Conservation (phyloP, 2,113 vertebrate genomes). For the Solenodon paradoxus region DNA sequence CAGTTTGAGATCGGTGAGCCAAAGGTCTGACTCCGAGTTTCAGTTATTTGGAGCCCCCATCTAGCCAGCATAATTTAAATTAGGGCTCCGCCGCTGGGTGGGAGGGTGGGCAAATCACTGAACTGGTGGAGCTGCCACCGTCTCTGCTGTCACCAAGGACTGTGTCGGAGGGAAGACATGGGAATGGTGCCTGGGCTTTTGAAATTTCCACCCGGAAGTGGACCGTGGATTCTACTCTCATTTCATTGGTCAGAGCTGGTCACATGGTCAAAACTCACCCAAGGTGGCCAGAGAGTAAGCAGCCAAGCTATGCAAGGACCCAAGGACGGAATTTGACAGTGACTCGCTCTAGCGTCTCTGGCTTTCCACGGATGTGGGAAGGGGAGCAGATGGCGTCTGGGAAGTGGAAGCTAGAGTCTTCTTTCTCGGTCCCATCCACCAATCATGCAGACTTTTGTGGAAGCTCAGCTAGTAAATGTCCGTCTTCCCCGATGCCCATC, state of each 20-base stretch:
- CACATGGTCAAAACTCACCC: not conserved
- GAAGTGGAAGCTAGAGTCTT: not conserved
- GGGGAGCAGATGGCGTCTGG: not conserved
- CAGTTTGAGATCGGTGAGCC: not conserved
- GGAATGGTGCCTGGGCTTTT: not conserved
- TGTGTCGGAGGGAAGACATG: too few relatives aligned
- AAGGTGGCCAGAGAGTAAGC: too few relatives aligned
- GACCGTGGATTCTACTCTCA: not conserved
- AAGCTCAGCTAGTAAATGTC: not conserved
- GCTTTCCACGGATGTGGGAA: too few relatives aligned
- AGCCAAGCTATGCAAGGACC: too few relatives aligned
- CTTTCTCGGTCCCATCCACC: not conserved
- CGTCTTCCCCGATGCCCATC: not conserved
- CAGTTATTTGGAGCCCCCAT: not conserved
- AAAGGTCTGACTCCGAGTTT: not conserved
- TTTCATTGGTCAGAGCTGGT: not conserved
- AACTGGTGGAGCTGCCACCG: not conserved
- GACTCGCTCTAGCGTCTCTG: too few relatives aligned
- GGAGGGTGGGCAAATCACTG: too few relatives aligned
- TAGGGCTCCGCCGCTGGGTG: rapidly evolving
- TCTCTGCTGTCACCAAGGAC: rapidly evolving
- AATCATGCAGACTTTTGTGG: not conserved
- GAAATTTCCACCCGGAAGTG: not conserved
- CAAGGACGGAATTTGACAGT: too few relatives aligned
- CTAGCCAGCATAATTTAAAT: not conserved